A percentile compares a stretch with the other conserved stretches of the same genome.
Evolutionary conservation across 1,140 invertebrate genomes (phyloP).

Genomic region (Geopemphigus sp.): DNA sequence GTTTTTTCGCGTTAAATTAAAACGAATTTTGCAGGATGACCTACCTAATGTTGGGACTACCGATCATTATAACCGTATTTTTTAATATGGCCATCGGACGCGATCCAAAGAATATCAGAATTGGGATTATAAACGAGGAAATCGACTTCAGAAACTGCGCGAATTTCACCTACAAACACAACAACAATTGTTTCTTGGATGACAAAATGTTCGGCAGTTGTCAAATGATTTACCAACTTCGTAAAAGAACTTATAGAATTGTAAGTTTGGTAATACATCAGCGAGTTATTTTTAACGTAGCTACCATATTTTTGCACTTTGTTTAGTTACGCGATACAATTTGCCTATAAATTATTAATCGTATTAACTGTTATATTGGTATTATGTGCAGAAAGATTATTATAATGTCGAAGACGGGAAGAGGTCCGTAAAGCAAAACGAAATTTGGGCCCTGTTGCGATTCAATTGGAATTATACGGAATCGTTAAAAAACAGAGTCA

Average conservation of each 20-base stretch:
- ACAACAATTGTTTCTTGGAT: slow-evolving; percentile 63
- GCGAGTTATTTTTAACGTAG: not conserved
- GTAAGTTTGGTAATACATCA: slow-evolving; percentile 56
- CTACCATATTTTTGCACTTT: no score
- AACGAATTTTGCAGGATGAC: slow-evolving; percentile 65
- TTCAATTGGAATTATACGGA: slow-evolving; percentile 51
- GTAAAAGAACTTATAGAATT: slow-evolving; percentile 62
- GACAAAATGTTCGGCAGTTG: slow-evolving; percentile 61
- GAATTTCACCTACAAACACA: slow-evolving; percentile 54
- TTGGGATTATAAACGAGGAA: slow-evolving; percentile 85
- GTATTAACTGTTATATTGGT: not conserved
- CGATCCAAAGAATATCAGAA: slow-evolving; percentile 75
- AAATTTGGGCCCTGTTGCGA: slow-evolving; percentile 55
- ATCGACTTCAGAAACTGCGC: slow-evolving; percentile 54
- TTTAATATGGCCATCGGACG: slow-evolving; percentile 92
- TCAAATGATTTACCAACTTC: slow-evolving; percentile 69
- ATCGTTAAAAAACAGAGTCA: slow-evolving; percentile 50
- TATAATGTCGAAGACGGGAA: slow-evolving; percentile 61
- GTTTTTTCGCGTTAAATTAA: not conserved
- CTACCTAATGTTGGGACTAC: slow-evolving; percentile 84
- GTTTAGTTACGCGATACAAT: not conserved
- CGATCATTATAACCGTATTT: slow-evolving; percentile 85
- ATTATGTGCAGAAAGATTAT: slow-evolving; percentile 58
- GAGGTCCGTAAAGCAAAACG: slow-evolving; percentile 62
- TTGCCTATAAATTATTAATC: not conserved